Base-by-base conservation (phyloP, 2,888 invertebrate species). In the Caenorhabditis sinica region DNA sequence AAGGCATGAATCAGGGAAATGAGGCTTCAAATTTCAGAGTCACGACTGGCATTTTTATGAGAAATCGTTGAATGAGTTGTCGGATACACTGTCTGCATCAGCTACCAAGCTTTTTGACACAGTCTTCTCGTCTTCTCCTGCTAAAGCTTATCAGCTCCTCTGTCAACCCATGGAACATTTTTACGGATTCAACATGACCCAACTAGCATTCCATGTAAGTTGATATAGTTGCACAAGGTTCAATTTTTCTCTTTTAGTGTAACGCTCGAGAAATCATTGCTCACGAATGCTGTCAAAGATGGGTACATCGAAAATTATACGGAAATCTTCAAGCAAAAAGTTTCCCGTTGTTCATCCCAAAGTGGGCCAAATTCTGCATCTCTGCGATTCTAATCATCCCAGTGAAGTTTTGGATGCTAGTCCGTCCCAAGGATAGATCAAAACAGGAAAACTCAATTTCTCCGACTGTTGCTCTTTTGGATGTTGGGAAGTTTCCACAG, bases 261-360 rank as follows among this genome's bases (percentile, higher is more conserved):
- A 84, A 84, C 20, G 80, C 84, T 17, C 68, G 93, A 33, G 91
- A 92, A 53, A 93, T 94, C 87, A 92, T 94, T 40, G 93, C 94
- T 5, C 94, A 94, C 87, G 93, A 94, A 8, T 93, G 93, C 82
- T 94, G 94, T 88, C 94, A 94, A 90, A 93, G 93, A 84, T 94
- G 94, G 93, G 92, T 94, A n/a, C 93, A 93, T 6, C 93, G 93
- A 45, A 92, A 93, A 66, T 93, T 94, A 80, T 93, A 92, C 82
- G 90, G 90, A 0, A 86, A 89, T 74, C 81, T 92, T 8, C 89
- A 90, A 53, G 71, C 92, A 0, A 85, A 88, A 33, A 76, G 33
- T 9, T 75, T 68, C n/a, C 83, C 83, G 1, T 15, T 58, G 1
- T 79, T 85, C 36, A 23, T 91, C 9, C 90, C 91, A 0, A 85